Evolutionary conservation across 2,888 invertebrate species (phyloP), one percentile per base, ranked within the genome.

Genomic region (Eilema depressum): DNA sequence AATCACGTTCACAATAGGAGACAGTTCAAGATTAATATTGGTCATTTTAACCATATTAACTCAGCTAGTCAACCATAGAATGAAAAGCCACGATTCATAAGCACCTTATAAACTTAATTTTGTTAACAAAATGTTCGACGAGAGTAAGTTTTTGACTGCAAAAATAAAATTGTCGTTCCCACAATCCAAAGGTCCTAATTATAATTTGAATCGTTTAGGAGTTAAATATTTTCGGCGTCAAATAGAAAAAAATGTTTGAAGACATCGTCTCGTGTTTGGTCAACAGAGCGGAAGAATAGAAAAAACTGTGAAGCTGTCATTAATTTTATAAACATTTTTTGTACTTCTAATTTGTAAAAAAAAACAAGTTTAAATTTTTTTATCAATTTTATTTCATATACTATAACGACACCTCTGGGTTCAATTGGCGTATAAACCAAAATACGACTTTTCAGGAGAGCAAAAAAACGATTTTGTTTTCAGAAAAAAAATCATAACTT

Each of bases 201-300:
- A 94, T 94, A 94, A 94, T 94, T 92, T 93, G 91, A 94, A 94
- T 91, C 93, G 94, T 92, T 94, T 94, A 93, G 85, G 86, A 92
- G 91, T 90, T 90, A 93, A 94, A 94, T 94, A 94, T 94, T 94
- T 93, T 94, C 92, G 92, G 91, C 88, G 90, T 92, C 88, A 89
- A 92, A 92, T 90, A 92, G 91, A 90, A 85, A 86, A 93, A 92
- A 92, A 89, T 89, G 87, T 92, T 93, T 91, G 90, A 91, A 92
- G 92, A 93, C 93, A 89, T 92, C 91, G 92, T 91, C 90, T 92
- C 85, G 88, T 86, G 90, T 91, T 92, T 91, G 93, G 91, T 93
- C 92, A 93, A 93, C 93, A 89, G 87, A 86, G 89, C 86, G 88
- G 77, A 88, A 89, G 91, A 78, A 86, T 82, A 88, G 53, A 26